phyloP scores from a whole-genome alignment of 2,797 vertebrate species.

The Channallabes apus region DNA sequence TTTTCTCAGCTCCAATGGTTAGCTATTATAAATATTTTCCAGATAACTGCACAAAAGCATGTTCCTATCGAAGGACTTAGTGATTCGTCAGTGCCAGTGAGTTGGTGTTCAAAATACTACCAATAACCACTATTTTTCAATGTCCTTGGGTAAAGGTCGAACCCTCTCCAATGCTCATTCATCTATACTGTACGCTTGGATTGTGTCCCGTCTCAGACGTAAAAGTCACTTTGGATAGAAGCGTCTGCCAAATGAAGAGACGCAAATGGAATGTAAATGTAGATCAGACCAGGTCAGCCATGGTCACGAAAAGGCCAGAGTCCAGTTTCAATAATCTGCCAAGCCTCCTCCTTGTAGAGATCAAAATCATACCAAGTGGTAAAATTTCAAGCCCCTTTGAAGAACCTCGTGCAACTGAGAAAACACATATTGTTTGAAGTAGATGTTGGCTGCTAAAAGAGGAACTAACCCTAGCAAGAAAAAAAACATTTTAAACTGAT shows the following conservation, averaged over 20 bases:
- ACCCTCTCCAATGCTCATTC: neutral
- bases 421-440: neutral
- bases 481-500: neutral
- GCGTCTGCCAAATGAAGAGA: neutral
- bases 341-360: neutral
- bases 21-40: neutral
- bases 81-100: too few relatives aligned
- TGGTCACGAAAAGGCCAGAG: neutral
- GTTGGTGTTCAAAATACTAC: neutral
- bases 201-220: neutral
- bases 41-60: too few relatives aligned
- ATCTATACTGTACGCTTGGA: neutral
- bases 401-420: neutral
- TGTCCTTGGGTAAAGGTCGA: neutral
- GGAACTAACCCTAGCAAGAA: neutral
- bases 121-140: neutral
- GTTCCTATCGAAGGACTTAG: neutral
- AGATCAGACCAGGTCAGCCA: neutral
- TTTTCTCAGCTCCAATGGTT: neutral
- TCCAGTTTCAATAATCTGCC: neutral
- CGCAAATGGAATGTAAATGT: slow-evolving; percentile 27
- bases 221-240: slow-evolving; percentile 24
- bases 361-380: neutral
- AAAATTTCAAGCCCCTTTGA: neutral
- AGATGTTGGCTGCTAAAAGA: neutral